Conservation (phyloP, 2,888 invertebrate species). For the Acanthoscelides obtectus region DNA sequence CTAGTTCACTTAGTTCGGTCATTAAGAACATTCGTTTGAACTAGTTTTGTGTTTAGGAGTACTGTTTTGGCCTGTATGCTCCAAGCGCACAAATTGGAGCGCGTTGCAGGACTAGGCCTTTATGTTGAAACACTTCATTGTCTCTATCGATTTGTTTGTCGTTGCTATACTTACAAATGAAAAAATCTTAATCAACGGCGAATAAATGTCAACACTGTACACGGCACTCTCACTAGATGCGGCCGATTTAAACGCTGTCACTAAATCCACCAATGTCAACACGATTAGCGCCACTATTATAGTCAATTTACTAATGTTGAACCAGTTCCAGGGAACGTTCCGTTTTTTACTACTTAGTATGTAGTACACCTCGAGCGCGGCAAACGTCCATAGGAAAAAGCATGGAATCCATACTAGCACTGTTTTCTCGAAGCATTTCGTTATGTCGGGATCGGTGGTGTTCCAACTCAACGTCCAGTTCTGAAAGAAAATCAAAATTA, state of each 20-base stretch:
- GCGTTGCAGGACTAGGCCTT: no score
- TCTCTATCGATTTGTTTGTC: no score
- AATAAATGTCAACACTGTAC: constrained; percentile 68
- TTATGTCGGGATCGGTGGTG: constrained; percentile 74
- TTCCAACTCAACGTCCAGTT: constrained; percentile 73
- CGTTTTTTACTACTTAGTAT: constrained; percentile 69
- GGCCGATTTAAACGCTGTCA: constrained; percentile 56
- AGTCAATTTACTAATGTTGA: constrained; percentile 67
- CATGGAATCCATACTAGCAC: constrained; percentile 87
- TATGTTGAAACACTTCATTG: no score
- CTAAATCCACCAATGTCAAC: constrained; percentile 65
- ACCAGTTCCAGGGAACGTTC: constrained; percentile 72
- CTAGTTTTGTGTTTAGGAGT: no score
- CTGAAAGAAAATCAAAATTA: constrained; percentile 53
- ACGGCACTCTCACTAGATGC: constrained; percentile 50
- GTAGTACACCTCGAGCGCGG: constrained; percentile 71
- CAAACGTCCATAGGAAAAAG: constrained; percentile 73
- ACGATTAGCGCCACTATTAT: constrained; percentile 61
- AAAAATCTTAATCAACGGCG: constrained; percentile 71
- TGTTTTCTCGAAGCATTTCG: constrained; percentile 89
- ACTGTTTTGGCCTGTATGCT: no score
- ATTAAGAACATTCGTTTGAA: no score
- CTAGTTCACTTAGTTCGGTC: no score
- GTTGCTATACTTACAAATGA: constrained; percentile 71
- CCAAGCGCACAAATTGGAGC: no score